Percentiles rank a stretch among this genome's conserved stretches.
Evolutionary conservation across 1,140 invertebrate species (phyloP).

Genomic region (Mercenaria mercenaria): DNA sequence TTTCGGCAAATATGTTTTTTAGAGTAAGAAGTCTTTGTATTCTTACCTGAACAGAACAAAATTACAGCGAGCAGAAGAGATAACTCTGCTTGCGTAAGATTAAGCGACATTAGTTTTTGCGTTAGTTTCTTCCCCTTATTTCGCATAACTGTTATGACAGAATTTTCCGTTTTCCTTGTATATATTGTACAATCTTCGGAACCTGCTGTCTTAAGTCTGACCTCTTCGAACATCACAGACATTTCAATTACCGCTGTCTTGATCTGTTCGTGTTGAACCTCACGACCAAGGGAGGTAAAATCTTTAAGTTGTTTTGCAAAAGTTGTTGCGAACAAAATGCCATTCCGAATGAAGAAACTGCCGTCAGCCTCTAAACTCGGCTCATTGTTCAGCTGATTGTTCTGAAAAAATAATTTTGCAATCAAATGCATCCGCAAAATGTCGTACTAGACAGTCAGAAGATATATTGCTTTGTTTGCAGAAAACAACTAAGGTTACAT

Average conservation of each 20-base stretch:
- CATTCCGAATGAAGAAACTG: background rate
- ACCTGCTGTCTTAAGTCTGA: background rate
- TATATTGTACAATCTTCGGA: background rate
- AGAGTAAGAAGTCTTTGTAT: too few relatives aligned
- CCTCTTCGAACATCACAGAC: background rate
- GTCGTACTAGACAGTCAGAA: too few relatives aligned
- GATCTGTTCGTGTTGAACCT: background rate
- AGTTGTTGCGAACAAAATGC: background rate
- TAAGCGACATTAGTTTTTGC: background rate
- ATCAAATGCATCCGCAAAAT: too few relatives aligned
- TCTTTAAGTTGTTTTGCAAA: background rate
- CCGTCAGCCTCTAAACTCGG: too few relatives aligned
- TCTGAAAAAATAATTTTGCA: too few relatives aligned
- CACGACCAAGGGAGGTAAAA: background rate
- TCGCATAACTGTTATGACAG: background rate
- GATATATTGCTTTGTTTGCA: too few relatives aligned
- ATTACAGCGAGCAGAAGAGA: background rate
- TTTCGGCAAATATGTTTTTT: too few relatives aligned
- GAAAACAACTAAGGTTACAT: too few relatives aligned
- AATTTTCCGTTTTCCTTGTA: background rate
- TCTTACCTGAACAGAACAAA: background rate
- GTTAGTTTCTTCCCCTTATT: background rate
- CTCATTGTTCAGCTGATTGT: too few relatives aligned
- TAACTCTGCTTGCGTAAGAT: background rate
- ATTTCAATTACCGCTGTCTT: background rate